Base-by-base conservation (phyloP, 2,888 invertebrate genomes). In the Steinernema carpocapsae region DNA sequence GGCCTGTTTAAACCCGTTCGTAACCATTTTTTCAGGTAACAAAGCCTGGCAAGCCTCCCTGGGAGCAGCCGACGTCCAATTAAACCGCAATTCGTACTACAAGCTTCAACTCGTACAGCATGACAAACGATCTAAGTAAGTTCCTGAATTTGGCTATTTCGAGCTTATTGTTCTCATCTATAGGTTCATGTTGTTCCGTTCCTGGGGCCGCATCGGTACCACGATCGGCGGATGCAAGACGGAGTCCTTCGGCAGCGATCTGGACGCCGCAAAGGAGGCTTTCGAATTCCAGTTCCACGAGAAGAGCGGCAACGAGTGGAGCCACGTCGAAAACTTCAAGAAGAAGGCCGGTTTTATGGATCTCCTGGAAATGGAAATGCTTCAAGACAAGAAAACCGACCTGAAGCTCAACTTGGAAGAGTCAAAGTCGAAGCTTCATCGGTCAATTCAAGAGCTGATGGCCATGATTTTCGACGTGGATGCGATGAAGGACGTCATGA, bases 161-260 rank as follows among this genome's bases (percentile, higher is more conserved):
- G 10, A 37, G 37, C 37, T 37, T 17, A 48, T 19, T 19, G 4
- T 48, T 48, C 37, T 37, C 10, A 37, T 37, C 10, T 48, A 4
- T 14, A 64, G 37, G n/a, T 93, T 90, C 88, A 93, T 92, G 92
- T 86, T 96, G 32, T 96, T 94, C 89, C 92, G 95, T 19, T 91
- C 94, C 0, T 99, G 97, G 97, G 99, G 99, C 14, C 91, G 97
- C 76, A 95, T 97, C 81, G 97, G 97, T 2, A 99, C 97, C 0
- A 93, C 92, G 0, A 93, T 95, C 83, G 97, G 97, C 4, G 88
- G 88, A 7, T 86, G 85, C 75, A 88, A 88, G 73, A 72, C 87
- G 22, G 88, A 89, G 71, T 75, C 75, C 2, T 83, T 75, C 72
- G 37, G 52, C n/a, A 24, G 37, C 3, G 70, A 59, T 85, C 79